phyloP scores from a whole-genome alignment of 2,113 vertebrate genomes.

The Megaceryle maxima region DNA sequence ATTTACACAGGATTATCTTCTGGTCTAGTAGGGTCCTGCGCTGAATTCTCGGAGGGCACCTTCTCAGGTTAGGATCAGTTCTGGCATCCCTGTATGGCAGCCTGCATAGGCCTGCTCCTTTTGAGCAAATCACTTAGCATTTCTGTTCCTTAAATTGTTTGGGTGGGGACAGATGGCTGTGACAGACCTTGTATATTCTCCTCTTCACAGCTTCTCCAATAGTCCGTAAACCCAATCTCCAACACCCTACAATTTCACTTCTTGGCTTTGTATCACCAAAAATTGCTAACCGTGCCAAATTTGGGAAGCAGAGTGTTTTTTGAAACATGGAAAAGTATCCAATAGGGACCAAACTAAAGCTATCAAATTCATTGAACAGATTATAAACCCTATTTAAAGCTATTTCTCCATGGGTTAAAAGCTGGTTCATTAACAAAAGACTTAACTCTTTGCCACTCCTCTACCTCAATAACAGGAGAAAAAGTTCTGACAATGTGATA shows the following conservation, averaged over 20 bases:
- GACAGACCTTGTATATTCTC: conserved; percentile 56
- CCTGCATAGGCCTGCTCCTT: background rate
- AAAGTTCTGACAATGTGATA: background rate
- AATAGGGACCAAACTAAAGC: background rate
- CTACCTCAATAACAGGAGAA: background rate
- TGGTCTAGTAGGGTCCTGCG: background rate
- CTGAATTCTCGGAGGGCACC: background rate
- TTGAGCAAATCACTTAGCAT: conserved; percentile 7
- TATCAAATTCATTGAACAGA: background rate
- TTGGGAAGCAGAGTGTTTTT: background rate
- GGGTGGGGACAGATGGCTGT: conserved; percentile 52
- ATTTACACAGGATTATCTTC: background rate
- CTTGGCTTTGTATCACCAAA: conserved; percentile 59
- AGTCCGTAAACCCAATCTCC: conserved; percentile 51
- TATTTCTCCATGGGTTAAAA: background rate
- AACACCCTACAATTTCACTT: conserved; percentile 25
- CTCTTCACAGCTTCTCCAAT: conserved; percentile 60
- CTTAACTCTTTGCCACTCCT: background rate
- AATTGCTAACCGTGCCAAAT: conserved; percentile 33
- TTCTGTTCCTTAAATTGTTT: conserved; percentile 42
- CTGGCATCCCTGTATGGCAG: background rate
- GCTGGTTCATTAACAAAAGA: background rate
- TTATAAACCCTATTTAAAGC: conserved; percentile 45
- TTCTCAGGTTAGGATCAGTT: background rate
- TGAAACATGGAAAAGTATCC: conserved; percentile 37